These are phyloP conservation scores for Idaea straminata DNA, from an alignment of 2,888 invertebrate genomes.

Conservation along the genomic window DNA sequence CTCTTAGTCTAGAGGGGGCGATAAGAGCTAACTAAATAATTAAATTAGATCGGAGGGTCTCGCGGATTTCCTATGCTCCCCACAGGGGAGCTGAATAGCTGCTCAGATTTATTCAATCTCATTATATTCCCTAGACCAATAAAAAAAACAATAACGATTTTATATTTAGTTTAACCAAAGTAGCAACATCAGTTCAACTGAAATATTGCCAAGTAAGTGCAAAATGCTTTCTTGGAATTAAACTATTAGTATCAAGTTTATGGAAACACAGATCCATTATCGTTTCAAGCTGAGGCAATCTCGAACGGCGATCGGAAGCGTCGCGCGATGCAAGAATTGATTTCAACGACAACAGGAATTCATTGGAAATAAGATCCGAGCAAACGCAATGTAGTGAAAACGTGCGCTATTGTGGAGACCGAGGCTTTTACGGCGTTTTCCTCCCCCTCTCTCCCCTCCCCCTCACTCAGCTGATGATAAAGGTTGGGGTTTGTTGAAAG, in stretches of 20 bases:
- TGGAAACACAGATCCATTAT: slow-evolving; percentile 15
- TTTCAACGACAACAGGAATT: slow-evolving; percentile 52
- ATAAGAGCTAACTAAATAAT: no score
- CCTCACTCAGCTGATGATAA: slow-evolving; percentile 16
- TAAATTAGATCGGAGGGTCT: no score
- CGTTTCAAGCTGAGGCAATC: slow-evolving; percentile 9
- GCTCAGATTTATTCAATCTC: no score
- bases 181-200: not conserved
- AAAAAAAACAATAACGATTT: no score
- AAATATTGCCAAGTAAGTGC: not conserved
- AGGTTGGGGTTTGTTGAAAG: not conserved
- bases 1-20: no score
- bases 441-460: slow-evolving; percentile 11
- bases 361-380: slow-evolving; percentile 58
- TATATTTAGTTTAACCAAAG: not conserved
- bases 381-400: slow-evolving; percentile 64
- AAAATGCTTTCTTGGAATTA: not conserved
- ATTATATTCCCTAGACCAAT: no score
- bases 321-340: slow-evolving; percentile 35
- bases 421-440: slow-evolving; percentile 52
- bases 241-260: not conserved
- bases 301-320: slow-evolving; percentile 10
- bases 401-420: slow-evolving; percentile 58
- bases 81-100: no score
- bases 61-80: no score